These are phyloP conservation scores for Corydoras maculifer DNA, from an alignment of 2,113 vertebrate species.

Conservation along the genomic window DNA sequence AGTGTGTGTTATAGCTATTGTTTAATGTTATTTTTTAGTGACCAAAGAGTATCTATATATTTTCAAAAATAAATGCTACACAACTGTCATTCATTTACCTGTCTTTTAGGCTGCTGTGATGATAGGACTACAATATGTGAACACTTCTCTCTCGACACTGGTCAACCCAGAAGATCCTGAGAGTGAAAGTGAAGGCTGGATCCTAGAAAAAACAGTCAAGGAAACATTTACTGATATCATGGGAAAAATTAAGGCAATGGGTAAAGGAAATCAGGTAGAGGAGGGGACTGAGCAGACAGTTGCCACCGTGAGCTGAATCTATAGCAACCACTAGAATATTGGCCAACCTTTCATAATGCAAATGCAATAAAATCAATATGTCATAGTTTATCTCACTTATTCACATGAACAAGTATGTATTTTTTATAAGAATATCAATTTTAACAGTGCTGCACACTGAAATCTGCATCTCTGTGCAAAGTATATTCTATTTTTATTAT, in stretches of 20 bases:
- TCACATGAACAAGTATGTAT: neutral
- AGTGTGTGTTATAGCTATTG: too few relatives aligned
- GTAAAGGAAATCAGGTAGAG: conserved; percentile 85
- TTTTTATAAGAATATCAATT: neutral
- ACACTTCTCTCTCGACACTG: conserved; percentile 80
- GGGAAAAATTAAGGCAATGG: conserved; percentile 77
- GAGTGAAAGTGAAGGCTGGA: conserved; percentile 89
- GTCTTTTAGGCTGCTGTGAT: conserved; percentile 68
- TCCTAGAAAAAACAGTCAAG: conserved; percentile 87
- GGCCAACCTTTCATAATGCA: conserved; percentile 43
- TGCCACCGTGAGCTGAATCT: conserved; percentile 79
- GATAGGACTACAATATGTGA: conserved; percentile 80
- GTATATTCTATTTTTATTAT: too few relatives aligned
- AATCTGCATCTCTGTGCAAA: neutral
- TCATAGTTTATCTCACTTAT: neutral
- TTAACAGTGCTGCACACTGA: neutral
- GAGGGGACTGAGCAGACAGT: conserved; percentile 68
- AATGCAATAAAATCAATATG: neutral
- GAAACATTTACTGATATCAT: conserved; percentile 85
- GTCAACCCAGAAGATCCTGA: conserved; percentile 84
- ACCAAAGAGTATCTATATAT: neutral
- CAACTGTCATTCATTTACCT: too few relatives aligned
- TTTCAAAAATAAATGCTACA: neutral
- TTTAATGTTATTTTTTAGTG: too few relatives aligned
- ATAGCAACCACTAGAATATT: conserved; percentile 48